These are phyloP conservation scores for Heliocidaris tuberculata DNA, from an alignment of 35 echinoderm and acorn worm genomes.

Conservation along the genomic window DNA sequence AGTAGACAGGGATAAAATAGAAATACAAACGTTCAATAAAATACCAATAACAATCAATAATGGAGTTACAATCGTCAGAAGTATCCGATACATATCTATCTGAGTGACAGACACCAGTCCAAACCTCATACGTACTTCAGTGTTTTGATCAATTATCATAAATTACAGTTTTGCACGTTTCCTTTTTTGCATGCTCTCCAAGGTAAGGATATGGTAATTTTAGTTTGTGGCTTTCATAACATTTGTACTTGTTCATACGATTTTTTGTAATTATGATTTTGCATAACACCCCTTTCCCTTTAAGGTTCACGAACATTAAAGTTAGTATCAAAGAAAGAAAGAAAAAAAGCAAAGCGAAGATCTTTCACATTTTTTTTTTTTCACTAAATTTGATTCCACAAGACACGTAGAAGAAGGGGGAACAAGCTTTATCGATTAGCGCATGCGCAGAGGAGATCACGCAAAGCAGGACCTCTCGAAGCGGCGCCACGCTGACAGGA, in stretches of 20 bases:
- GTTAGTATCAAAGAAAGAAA: neutral
- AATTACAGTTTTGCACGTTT: no score
- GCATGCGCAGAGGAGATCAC: neutral
- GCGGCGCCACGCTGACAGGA: neutral
- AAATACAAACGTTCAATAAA: neutral
- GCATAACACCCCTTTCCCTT: neutral
- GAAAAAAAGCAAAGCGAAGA: neutral
- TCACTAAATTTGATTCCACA: neutral
- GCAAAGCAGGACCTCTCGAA: neutral
- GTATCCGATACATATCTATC: neutral
- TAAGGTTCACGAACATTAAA: neutral
- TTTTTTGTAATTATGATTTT: neutral
- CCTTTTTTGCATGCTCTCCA: no score
- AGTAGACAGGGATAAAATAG: neutral
- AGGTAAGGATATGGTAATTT: no score
- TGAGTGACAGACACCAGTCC: neutral
- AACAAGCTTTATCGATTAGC: neutral
- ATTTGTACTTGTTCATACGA: neutral
- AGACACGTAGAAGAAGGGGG: neutral
- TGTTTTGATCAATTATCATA: no score
- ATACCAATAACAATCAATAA: neutral
- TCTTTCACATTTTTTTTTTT: neutral
- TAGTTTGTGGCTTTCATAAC: neutral
- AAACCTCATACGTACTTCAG: neutral
- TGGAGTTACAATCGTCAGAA: neutral